Evolutionary conservation across 2,797 vertebrate species (phyloP).

Genomic region (Holocentrus rufus): DNA sequence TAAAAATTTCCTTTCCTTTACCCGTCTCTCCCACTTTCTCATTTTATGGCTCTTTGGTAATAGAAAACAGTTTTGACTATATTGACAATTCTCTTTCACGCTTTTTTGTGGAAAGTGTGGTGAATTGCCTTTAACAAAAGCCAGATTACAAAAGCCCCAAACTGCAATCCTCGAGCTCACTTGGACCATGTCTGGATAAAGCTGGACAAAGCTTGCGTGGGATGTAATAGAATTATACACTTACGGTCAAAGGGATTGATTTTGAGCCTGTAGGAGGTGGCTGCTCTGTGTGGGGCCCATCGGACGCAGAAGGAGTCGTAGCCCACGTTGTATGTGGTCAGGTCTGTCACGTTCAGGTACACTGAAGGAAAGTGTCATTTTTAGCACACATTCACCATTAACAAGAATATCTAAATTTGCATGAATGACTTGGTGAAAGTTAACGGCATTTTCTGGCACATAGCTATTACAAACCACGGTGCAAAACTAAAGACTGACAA

Average conservation of each 20-base stretch:
- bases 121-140: constrained; percentile 11
- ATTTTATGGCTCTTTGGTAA: constrained; percentile 12
- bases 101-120: constrained; percentile 1
- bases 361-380: constrained; percentile 78
- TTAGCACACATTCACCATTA: background rate
- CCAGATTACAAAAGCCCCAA: background rate
- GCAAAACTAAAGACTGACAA: background rate
- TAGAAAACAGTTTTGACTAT: background rate
- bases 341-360: constrained; percentile 93
- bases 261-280: constrained; percentile 96
- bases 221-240: constrained; percentile 32
- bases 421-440: too few relatives aligned
- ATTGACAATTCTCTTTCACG: background rate
- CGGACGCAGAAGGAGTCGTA: constrained; percentile 91
- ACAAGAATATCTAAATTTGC: too few relatives aligned
- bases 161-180: too few relatives aligned
- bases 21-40: constrained; percentile 7
- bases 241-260: constrained; percentile 90
- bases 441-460: too few relatives aligned
- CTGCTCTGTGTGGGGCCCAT: constrained; percentile 93
- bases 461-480: too few relatives aligned
- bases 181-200: too few relatives aligned
- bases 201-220: background rate
- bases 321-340: constrained; percentile 90
- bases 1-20: constrained; percentile 1